Evolutionary conservation across 2,113 vertebrate genomes (phyloP).

Genomic region (Ptilonorhynchus violaceus): DNA sequence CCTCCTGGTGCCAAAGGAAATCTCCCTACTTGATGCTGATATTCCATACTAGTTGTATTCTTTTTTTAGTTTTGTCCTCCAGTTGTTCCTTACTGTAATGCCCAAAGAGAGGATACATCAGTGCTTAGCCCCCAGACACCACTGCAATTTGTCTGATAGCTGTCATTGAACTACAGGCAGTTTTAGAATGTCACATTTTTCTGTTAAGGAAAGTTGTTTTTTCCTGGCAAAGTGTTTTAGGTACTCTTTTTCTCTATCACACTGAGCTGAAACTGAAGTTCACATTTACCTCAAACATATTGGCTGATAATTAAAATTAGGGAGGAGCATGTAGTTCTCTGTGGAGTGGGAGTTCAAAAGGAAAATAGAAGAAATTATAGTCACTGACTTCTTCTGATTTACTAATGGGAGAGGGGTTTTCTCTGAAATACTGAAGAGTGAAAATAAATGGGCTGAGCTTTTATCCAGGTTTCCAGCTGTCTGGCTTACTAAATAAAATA

Average conservation of each 20-base stretch:
- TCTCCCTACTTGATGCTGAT: neutral
- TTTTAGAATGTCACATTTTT: neutral
- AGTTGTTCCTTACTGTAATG: neutral
- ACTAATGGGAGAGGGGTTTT: neutral
- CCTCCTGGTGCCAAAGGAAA: neutral
- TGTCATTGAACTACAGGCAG: neutral
- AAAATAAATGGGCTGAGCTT: neutral
- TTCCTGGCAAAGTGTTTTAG: neutral
- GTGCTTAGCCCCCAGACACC: neutral
- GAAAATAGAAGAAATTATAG: neutral
- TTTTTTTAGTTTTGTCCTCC: slow-evolving; percentile 29
- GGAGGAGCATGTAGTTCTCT: neutral
- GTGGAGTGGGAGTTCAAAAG: neutral
- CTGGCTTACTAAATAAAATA: slow-evolving; percentile 6
- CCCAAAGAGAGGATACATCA: neutral
- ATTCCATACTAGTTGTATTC: slow-evolving; percentile 25
- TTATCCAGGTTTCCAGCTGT: neutral
- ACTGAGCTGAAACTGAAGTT: neutral
- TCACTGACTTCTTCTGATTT: neutral
- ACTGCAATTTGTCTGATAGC: neutral
- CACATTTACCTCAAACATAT: neutral
- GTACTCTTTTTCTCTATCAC: neutral
- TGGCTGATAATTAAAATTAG: neutral
- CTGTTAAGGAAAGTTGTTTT: neutral
- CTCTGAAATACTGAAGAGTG: neutral